Evolutionary conservation across 2,888 invertebrate species (phyloP).

Genomic region (Pyrgus malvae): DNA sequence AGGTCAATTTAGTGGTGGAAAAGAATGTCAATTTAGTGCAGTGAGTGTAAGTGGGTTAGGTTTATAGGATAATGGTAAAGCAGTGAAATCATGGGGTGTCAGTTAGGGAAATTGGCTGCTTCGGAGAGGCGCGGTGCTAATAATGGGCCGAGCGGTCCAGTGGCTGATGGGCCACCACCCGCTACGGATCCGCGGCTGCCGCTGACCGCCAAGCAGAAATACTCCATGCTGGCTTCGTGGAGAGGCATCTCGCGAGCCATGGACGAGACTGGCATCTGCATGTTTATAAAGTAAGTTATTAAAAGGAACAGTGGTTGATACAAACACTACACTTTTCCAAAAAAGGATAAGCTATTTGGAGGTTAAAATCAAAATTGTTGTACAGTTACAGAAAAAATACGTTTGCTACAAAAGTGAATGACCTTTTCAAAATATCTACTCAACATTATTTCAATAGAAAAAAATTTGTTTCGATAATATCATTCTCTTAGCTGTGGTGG

Average conservation of each 20-base stretch:
- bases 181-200: slow-evolving; percentile 90
- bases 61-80: slow-evolving; percentile 13
- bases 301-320: not conserved
- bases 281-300: slow-evolving; percentile 93
- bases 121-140: slow-evolving; percentile 72
- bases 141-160: slow-evolving; percentile 47
- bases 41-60: slow-evolving; percentile 30
- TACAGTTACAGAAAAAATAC: too few species aligned
- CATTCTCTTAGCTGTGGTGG: too few species aligned
- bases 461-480: too few species aligned
- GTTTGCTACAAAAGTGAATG: too few species aligned
- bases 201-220: slow-evolving; percentile 92
- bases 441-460: too few species aligned
- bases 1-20: slow-evolving; percentile 16
- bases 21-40: slow-evolving; percentile 34
- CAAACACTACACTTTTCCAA: not conserved
- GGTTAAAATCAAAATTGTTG: not conserved
- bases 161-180: slow-evolving; percentile 84
- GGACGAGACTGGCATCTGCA: slow-evolving; percentile 93
- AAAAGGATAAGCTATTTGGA: not conserved
- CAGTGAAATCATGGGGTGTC: slow-evolving; percentile 85
- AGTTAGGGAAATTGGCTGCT: slow-evolving; percentile 87
- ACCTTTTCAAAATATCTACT: too few species aligned
- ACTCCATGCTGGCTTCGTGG: slow-evolving; percentile 94
- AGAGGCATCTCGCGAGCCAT: slow-evolving; percentile 94